Base-by-base conservation (phyloP, 2,797 vertebrate genomes). In the Tympanoctomys barrerae region DNA sequence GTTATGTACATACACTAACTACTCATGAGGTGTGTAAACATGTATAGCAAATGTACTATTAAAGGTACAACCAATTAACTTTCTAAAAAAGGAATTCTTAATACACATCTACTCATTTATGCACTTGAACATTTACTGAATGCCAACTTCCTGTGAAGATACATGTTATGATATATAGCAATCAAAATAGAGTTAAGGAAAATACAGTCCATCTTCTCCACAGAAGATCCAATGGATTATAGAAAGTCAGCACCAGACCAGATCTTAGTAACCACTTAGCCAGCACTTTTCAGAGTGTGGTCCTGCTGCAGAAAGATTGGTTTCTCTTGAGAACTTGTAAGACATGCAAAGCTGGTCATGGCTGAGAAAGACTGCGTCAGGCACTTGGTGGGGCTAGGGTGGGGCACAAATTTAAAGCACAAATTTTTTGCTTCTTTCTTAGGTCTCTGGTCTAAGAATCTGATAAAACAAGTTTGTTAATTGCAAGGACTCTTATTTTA, bases 401-500 rank as follows among this genome's bases (percentile, higher is more conserved):
- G 21, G 14, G 16, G 22, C 57, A 52, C 81, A 39, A 33, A 28
- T 70, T 28, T 61, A 5, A 57, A 81, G 33, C 33, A 68, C n/a
- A n/a, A n/a, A n/a, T n/a, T 49, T 89, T 86, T 64, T 54, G 33
- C 2, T 71, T 82, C 33, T 42, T 77, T 81, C 80, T 39, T 85
- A 46, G 2, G n/a, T 81, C 36, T 49, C 88, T 94, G 70, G 39
- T 28, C 54, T 54, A 49, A 86, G 86, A 75, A 94, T 19, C 5
- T 18, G 33, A 54, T 49, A 82, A 71, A 87, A 84, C 2, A 36
- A 33, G 49, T 81, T 21, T 6, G 6, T 22, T 75, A 57, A 24
- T 73, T 42, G 46, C 54, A 52, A 54, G 24, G 31, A 46, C 83
- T 19, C 36, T 90, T 85, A 79, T 80, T 96, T 96, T 94, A 77